Evolutionary conservation across 2,797 vertebrate species (phyloP).

Genomic region (Mormyrus hasselquistii): DNA sequence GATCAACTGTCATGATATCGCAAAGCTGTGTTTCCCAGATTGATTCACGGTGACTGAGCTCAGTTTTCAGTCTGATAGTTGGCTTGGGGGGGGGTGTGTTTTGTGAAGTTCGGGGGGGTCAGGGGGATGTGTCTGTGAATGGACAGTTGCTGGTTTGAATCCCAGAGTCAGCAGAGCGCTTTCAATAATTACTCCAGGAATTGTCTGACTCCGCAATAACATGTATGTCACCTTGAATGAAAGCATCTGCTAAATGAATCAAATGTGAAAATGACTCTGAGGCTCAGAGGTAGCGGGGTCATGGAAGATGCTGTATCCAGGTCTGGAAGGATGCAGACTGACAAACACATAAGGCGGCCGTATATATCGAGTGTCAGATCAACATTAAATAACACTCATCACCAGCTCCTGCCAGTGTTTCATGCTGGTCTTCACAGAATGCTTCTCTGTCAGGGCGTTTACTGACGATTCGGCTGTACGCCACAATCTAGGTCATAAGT

Average conservation of each 20-base stretch:
- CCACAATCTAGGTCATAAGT: neutral
- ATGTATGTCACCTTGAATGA: neutral
- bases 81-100: neutral
- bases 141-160: neutral
- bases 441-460: neutral
- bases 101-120: neutral
- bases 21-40: neutral
- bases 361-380: neutral
- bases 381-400: neutral
- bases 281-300: neutral
- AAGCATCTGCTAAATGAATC: neutral
- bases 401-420: neutral
- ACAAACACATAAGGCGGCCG: neutral
- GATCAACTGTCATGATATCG: neutral
- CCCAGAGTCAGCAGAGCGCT: neutral
- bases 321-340: neutral
- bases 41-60: neutral
- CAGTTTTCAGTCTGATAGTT: neutral
- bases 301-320: neutral
- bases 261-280: neutral
- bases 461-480: neutral
- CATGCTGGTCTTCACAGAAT: slow-evolving; percentile 26
- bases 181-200: neutral
- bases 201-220: neutral
- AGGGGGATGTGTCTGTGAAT: neutral